These are phyloP conservation scores for Planococcus citri DNA, from an alignment of 1,140 invertebrate genomes.

Conservation along the genomic window DNA sequence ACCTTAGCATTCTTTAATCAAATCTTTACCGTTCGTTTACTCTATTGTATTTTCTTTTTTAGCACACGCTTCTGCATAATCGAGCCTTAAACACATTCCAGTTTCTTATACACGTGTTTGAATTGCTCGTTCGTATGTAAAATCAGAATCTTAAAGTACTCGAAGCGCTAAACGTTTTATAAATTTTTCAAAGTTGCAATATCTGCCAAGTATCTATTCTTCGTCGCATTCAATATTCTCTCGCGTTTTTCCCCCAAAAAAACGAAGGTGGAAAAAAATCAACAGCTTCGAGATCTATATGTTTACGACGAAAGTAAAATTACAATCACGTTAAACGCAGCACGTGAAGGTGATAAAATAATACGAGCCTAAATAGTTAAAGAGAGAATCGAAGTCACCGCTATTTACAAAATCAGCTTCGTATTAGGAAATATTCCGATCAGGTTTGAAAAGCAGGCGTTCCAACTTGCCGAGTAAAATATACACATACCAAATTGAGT, in stretches of 20 bases:
- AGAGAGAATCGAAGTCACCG: not conserved
- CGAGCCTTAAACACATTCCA: not conserved
- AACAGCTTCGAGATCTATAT: not conserved
- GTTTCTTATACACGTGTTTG: not conserved
- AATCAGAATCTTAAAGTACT: not conserved
- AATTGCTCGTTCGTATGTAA: not conserved
- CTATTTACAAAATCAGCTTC: too few species aligned
- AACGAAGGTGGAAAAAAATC: not conserved
- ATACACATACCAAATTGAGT: not conserved
- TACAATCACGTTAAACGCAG: not conserved
- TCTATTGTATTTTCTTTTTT: too few species aligned
- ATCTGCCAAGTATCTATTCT: not conserved
- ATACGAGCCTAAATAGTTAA: not conserved
- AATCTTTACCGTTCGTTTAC: too few species aligned
- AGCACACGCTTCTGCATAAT: not conserved
- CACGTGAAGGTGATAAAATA: slow-evolving; percentile 3
- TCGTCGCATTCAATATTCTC: not conserved
- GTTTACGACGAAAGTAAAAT: not conserved
- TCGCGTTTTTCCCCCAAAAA: not conserved
- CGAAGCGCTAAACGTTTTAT: not conserved
- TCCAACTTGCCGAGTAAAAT: not conserved
- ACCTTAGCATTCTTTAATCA: too few species aligned
- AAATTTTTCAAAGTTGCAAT: not conserved
- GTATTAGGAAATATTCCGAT: not conserved
- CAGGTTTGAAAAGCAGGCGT: not conserved